Percentiles rank a stretch among this genome's conserved stretches.
Evolutionary conservation across 2,888 invertebrate genomes (phyloP).

Genomic region (Iphiclides podalirius): DNA sequence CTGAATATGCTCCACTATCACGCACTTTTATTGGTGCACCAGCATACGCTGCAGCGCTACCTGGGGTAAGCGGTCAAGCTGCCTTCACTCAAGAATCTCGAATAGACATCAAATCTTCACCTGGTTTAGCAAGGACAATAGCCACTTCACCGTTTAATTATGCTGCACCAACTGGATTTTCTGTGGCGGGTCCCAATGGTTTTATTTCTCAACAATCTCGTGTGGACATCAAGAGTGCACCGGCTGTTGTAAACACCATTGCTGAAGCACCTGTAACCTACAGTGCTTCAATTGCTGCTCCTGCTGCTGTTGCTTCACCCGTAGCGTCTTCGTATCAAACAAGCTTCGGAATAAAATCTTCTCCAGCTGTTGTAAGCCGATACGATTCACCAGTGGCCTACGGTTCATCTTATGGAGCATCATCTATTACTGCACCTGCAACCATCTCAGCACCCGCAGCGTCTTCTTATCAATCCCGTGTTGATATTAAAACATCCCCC

Average conservation of each 20-base stretch:
- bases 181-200: constrained; percentile 14
- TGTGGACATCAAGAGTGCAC: constrained; percentile 42
- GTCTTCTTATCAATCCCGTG: constrained; percentile 43
- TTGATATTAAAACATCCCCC: constrained; percentile 42
- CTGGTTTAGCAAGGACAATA: constrained; percentile 32
- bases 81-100: constrained; percentile 48
- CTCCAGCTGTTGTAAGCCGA: constrained; percentile 41
- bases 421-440: constrained; percentile 39
- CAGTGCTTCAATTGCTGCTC: constrained; percentile 33
- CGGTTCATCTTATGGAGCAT: constrained; percentile 36
- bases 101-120: constrained; percentile 41
- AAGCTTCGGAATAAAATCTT: constrained; percentile 42
- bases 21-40: constrained; percentile 37
- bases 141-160: constrained; percentile 34
- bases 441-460: constrained; percentile 35
- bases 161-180: constrained; percentile 32
- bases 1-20: constrained; percentile 41
- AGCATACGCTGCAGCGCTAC: constrained; percentile 34
- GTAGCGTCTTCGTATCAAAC: constrained; percentile 46
- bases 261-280: constrained; percentile 33
- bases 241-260: constrained; percentile 33
- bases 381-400: too few relatives aligned
- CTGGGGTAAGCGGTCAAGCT: constrained; percentile 28
- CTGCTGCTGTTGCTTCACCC: constrained; percentile 42
- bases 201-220: constrained; percentile 43